Base-by-base conservation (phyloP, 2,113 vertebrate genomes). In the Pica pica region DNA sequence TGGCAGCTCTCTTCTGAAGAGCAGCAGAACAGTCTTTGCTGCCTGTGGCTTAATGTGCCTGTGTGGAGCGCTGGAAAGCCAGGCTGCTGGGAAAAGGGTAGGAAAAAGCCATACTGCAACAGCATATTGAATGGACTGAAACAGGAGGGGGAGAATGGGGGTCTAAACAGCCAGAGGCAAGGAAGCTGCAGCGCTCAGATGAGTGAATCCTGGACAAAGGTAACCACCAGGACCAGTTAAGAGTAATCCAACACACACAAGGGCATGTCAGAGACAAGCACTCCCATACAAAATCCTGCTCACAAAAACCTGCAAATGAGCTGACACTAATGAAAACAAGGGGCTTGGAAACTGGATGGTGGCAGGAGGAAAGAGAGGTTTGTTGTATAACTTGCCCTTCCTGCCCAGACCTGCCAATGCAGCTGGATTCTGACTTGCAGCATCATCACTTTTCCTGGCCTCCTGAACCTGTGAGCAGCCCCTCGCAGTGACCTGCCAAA, bases 391-490 rank as follows among this genome's bases (percentile, higher is more conserved):
- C 26, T 56, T 74, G 68, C 60, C 68, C 16, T 70, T 92, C 83
- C 49, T 83, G 86, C 77, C 85, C 92, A 84, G 80, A 77, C 92
- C 80, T 96, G 88, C 76, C 88, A 30, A 2, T 24, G 79, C 90
- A 93, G 91, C 91, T 88, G 89, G 70, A 94, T 88, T 59, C 90
- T 90, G 80, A 87, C 64, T 74, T 83, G 61, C 93, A 94, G 60
- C 76, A 87, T 90, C 85, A 94, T 93, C 92, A 80, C 31, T 96
- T 84, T 92, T 87, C 52, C 41, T 61, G 57, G 88, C 83, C 95
- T 92, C 79, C 80, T 83, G 79, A 94, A 93, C 79, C 63, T 70
- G 30, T 16, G 22, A 46, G 81, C 50, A 73, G 59, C 70, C 87
- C 87, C 93, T 93, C 5, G 0, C 13, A 88, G 37, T 90, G 79